Evolutionary conservation across 2,113 vertebrate genomes (phyloP).

Genomic region (Okapia johnstoni): DNA sequence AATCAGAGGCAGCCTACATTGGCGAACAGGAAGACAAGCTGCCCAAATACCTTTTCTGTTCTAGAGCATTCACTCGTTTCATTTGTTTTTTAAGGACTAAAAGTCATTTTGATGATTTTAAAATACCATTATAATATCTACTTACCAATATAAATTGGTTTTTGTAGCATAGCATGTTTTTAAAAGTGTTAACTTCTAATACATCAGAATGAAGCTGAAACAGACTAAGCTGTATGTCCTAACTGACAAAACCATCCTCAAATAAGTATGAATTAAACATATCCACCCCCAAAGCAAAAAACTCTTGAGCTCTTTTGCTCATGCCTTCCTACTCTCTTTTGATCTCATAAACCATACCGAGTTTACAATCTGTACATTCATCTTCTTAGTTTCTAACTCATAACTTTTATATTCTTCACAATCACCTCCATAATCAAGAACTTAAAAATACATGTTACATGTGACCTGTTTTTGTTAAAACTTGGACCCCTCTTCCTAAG

Average conservation of each 20-base stretch:
- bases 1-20: background rate
- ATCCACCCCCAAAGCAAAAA: background rate
- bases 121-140: background rate
- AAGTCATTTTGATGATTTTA: background rate
- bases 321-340: background rate
- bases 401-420: conserved; percentile 21
- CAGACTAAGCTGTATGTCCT: background rate
- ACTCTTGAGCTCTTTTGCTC: background rate
- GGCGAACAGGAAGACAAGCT: background rate
- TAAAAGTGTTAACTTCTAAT: background rate
- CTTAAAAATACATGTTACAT: background rate
- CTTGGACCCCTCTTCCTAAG: background rate
- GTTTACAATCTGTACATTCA: background rate
- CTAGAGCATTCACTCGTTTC: background rate
- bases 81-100: background rate
- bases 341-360: background rate
- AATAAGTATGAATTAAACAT: background rate
- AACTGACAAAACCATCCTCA: conserved; percentile 25
- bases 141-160: background rate
- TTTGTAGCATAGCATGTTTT: background rate
- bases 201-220: background rate
- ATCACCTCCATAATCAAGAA: background rate
- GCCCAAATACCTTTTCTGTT: conserved; percentile 15
- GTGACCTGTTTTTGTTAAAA: background rate
- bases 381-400: background rate